These are phyloP conservation scores for Dichetophora obliterata DNA, from an alignment of 2,888 invertebrate genomes.

Conservation along the genomic window DNA sequence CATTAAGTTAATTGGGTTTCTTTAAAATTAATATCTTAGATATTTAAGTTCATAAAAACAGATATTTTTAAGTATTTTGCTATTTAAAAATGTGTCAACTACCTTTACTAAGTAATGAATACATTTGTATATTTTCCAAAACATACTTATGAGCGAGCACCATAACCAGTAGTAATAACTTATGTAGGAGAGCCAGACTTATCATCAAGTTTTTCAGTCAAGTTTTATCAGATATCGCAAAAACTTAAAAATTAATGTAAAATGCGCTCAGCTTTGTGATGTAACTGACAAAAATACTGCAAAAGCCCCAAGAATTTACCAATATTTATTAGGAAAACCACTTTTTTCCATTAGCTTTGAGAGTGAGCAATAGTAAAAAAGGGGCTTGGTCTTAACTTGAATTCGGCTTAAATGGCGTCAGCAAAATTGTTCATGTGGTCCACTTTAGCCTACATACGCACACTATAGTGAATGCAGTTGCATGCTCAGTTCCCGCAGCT, in stretches of 20 bases:
- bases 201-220: too few relatives aligned
- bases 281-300: background rate
- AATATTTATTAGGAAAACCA: background rate
- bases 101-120: too few relatives aligned
- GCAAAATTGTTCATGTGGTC: constrained; percentile 23
- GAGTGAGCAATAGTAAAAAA: constrained; percentile 6
- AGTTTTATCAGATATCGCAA: background rate
- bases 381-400: constrained; percentile 37
- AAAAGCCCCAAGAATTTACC: background rate
- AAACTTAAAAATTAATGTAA: constrained; percentile 1
- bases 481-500: constrained; percentile 4
- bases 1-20: too few relatives aligned
- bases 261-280: constrained; percentile 19
- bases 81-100: too few relatives aligned
- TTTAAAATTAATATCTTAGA: too few relatives aligned
- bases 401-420: constrained; percentile 34
- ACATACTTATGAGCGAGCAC: too few relatives aligned
- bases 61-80: too few relatives aligned
- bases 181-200: background rate
- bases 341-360: background rate
- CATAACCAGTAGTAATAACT: too few relatives aligned
- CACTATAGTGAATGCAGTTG: background rate
- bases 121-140: too few relatives aligned
- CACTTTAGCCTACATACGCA: background rate
- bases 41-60: too few relatives aligned